Evolutionary conservation across 1,140 invertebrate species (phyloP).

Genomic region (Druon quercuslanigerum): DNA sequence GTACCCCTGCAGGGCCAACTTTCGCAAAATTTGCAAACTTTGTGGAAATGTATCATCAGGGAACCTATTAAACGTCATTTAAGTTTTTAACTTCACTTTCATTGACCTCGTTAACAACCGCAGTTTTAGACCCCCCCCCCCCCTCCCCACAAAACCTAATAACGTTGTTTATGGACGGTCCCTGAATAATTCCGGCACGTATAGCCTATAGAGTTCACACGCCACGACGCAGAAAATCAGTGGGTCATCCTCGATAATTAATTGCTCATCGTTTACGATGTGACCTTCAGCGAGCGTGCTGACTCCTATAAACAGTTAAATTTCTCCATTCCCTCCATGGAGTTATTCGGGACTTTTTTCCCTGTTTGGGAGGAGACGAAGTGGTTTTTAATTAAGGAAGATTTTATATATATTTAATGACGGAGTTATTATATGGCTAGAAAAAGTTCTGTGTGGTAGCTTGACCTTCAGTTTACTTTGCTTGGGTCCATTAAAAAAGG

Average conservation of each 20-base stretch:
- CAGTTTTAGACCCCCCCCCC: too few relatives aligned
- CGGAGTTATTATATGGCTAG: neutral
- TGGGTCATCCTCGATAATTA: constrained; percentile 17
- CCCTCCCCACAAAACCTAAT: too few relatives aligned
- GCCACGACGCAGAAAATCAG: neutral
- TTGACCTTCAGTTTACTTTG: neutral
- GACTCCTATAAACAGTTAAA: constrained; percentile 10
- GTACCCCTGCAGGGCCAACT: too few relatives aligned
- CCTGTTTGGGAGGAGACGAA: neutral
- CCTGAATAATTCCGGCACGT: neutral
- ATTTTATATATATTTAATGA: neutral
- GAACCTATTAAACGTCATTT: too few relatives aligned
- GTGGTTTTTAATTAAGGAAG: constrained; percentile 4
- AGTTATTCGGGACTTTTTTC: neutral
- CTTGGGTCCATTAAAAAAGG: constrained; percentile 5
- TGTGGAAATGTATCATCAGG: too few relatives aligned
- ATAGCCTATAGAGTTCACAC: neutral
- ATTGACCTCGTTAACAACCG: too few relatives aligned
- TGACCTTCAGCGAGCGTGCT: constrained; percentile 14
- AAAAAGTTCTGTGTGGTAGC: neutral
- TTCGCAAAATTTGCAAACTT: too few relatives aligned
- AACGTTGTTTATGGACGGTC: too few relatives aligned
- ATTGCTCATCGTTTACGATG: constrained; percentile 23
- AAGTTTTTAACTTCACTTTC: too few relatives aligned
- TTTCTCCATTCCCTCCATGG: neutral